Evolutionary conservation across 2,113 vertebrate genomes (phyloP).

Genomic region (Channa maculata): DNA sequence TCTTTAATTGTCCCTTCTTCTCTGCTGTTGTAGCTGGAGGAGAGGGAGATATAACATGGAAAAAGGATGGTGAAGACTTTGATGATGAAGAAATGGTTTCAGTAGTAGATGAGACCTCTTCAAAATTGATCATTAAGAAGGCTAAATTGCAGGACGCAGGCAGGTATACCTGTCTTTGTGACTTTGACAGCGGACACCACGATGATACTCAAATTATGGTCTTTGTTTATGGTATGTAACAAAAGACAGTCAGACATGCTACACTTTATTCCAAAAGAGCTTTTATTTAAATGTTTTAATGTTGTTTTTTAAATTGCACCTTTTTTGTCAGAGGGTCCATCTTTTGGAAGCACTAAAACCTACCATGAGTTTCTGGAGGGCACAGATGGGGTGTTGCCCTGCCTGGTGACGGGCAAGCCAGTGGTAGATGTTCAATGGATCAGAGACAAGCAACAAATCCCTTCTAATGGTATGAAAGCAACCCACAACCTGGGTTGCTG

Average conservation of each 20-base stretch:
- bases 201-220: background rate
- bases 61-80: slow-evolving; percentile 62
- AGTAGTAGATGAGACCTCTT: slow-evolving; percentile 66
- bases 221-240: slow-evolving; percentile 75
- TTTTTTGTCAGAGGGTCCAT: slow-evolving; percentile 64
- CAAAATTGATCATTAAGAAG: slow-evolving; percentile 60
- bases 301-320: background rate
- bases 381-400: slow-evolving; percentile 64
- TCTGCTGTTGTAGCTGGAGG: slow-evolving; percentile 48
- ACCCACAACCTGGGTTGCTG: background rate
- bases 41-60: slow-evolving; percentile 74
- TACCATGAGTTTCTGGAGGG: slow-evolving; percentile 83
- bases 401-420: slow-evolving; percentile 74
- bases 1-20: background rate
- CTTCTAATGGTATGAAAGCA: slow-evolving; percentile 65
- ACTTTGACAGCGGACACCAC: background rate
- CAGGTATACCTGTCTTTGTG: slow-evolving; percentile 69
- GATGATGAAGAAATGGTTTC: slow-evolving; percentile 35
- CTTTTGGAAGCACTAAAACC: slow-evolving; percentile 57
- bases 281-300: too few relatives aligned
- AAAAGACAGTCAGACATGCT: too few relatives aligned
- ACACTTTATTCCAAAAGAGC: too few relatives aligned
- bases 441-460: slow-evolving; percentile 33
- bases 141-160: slow-evolving; percentile 60
- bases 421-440: slow-evolving; percentile 74